A percentile compares a stretch with the other conserved stretches of the same genome.
phyloP scores from a whole-genome alignment of 2,888 invertebrate genomes.

The Seira musarum region DNA sequence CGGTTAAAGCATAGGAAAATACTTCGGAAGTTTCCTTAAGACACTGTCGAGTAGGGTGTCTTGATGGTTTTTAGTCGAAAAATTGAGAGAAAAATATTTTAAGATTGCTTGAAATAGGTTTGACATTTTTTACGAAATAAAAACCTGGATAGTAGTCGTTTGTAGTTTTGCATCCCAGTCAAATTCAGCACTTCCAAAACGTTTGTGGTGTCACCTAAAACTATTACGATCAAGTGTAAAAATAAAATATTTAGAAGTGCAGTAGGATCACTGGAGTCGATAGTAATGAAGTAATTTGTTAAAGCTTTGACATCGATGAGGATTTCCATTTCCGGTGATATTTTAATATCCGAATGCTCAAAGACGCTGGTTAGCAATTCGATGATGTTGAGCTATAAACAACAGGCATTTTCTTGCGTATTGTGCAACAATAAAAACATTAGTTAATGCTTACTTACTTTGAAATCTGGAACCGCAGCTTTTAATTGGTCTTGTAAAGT shows the following conservation, averaged over 20 bases:
- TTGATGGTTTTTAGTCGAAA: not conserved
- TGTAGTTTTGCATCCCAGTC: conserved; percentile 23
- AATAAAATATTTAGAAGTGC: conserved; percentile 35
- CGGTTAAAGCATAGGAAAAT: conserved; percentile 32
- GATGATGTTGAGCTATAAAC: too few species aligned
- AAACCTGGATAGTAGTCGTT: not conserved
- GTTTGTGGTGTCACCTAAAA: conserved; percentile 35
- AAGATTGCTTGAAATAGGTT: too few species aligned
- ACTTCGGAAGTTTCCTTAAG: conserved; percentile 29
- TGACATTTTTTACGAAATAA: too few species aligned
- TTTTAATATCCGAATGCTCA: too few species aligned
- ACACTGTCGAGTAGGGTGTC: conserved; percentile 23
- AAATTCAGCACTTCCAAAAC: not conserved
- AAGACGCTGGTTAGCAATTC: too few species aligned
- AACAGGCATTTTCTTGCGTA: too few species aligned
- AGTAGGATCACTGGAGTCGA: not conserved
- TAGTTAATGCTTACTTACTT: too few species aligned
- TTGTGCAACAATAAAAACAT: too few species aligned
- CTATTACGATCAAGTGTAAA: conserved; percentile 22
- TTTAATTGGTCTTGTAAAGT: too few species aligned
- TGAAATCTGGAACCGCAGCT: too few species aligned
- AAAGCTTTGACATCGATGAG: not conserved
- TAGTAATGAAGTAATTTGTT: conserved; percentile 8
- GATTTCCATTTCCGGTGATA: too few species aligned
- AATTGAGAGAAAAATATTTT: too few species aligned